These are phyloP conservation scores for Molossus molossus DNA, from an alignment of 2,797 vertebrate genomes.

Conservation along the genomic window DNA sequence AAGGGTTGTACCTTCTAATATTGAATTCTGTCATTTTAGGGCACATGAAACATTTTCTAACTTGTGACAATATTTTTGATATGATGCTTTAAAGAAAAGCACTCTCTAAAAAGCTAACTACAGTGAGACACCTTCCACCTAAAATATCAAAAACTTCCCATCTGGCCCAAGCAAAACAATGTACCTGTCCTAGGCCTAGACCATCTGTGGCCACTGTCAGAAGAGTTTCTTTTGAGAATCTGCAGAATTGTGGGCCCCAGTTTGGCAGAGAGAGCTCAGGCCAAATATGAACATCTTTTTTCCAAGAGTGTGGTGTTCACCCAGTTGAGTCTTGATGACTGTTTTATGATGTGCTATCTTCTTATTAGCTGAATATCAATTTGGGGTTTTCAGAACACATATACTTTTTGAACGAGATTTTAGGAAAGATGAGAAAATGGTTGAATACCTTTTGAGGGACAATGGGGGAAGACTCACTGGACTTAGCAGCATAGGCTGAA, in stretches of 20 bases:
- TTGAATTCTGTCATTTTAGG: conserved; percentile 27
- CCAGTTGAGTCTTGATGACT: background rate
- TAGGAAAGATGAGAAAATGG: conserved; percentile 46
- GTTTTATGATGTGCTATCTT: conserved; percentile 21
- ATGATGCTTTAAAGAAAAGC: background rate
- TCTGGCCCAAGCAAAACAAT: background rate
- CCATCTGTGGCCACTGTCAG: background rate
- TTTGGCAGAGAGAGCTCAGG: conserved; percentile 48
- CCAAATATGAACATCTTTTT: conserved; percentile 63
- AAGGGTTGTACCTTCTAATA: background rate
- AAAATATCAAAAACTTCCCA: background rate
- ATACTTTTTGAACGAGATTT: conserved; percentile 60
- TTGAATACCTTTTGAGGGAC: background rate
- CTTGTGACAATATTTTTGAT: background rate
- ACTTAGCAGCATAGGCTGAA: background rate
- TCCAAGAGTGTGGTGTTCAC: background rate
- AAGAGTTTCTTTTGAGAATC: conserved; percentile 4
- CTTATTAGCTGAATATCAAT: conserved; percentile 40
- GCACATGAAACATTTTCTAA: background rate
- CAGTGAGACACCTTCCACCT: background rate
- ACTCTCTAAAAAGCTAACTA: background rate
- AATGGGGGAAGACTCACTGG: background rate
- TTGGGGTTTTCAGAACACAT: conserved; percentile 63
- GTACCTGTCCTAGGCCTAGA: background rate
- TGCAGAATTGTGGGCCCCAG: background rate